Evolutionary conservation across 2,113 vertebrate genomes (phyloP), one percentile per base, ranked within the genome.

Genomic region (Papio anubis): DNA sequence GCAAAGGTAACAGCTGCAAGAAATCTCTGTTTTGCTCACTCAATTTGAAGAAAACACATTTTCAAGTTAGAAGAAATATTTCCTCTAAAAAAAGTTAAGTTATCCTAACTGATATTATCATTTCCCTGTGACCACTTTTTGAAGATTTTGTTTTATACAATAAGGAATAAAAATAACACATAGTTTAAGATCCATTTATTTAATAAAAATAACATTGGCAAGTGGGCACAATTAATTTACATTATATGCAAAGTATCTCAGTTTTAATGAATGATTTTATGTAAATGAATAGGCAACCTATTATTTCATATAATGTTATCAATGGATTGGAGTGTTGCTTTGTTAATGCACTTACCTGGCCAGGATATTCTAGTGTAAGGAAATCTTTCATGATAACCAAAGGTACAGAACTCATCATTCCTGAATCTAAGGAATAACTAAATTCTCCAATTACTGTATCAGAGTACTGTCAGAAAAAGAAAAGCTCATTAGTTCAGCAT

Each of bases 401-500:
- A 97, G 43, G 64, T 92, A 92, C 52, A 84, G 14, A 90, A 92
- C 38, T 90, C 79, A 87, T 95, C 83, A 84, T 96, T 95, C 27
- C 50, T 92, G 45, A 30, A 75, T 96, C 68, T 95, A 96, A 96
- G 52, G 40, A 40, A 76, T 92, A 84, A 59, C 72, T 95, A 93
- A 96, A 90, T 87, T 95, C 76, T 38, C n/a, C 82, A 94, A 79
- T 96, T 96, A 95, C 57, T 66, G 1, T 52, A 95, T 84, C 73
- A 40, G 61, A 95, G 20, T 52, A 61, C 35, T 83, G 75, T 96
- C 92, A 97, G 76, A 90, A 98, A 92, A 48, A 90, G 40, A 90
- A 93, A 70, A 96, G 27, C 73, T 96, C 59, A 95, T 98, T 97
- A 96, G 76, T 96, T 97, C 80, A 93, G 80, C 82, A 84, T 96